Conservation (phyloP, 2,797 vertebrate genomes). For the Sebastes trivittatus region DNA sequence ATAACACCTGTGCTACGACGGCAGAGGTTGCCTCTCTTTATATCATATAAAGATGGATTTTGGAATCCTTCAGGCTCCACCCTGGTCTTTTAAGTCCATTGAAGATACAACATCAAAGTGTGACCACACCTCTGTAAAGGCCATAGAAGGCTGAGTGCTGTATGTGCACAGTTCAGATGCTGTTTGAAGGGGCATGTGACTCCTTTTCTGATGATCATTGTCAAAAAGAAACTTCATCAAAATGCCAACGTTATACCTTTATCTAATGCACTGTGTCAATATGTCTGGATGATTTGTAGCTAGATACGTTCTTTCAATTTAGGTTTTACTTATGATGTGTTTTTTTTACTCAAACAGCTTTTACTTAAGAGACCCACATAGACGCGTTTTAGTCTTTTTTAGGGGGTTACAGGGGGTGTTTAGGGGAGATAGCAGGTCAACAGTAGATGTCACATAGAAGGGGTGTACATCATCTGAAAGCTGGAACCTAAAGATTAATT, state of each 20-base stretch:
- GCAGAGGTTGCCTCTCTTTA: background rate
- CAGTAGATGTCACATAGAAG: too few relatives aligned
- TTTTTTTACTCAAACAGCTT: background rate
- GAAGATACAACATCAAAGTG: slow-evolving; percentile 68
- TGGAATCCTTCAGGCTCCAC: slow-evolving; percentile 27
- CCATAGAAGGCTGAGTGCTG: slow-evolving; percentile 26
- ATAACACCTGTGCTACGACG: background rate
- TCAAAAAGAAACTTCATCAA: background rate
- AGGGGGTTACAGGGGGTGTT: too few relatives aligned
- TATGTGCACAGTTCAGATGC: slow-evolving; percentile 18
- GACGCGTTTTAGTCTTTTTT: too few relatives aligned
- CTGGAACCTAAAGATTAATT: too few relatives aligned
- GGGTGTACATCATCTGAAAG: too few relatives aligned
- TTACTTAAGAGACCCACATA: too few relatives aligned
- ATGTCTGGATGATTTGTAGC: background rate
- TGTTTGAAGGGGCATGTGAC: slow-evolving; percentile 29
- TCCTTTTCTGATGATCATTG: slow-evolving; percentile 28
- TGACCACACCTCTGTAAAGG: slow-evolving; percentile 50
- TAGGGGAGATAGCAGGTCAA: too few relatives aligned
- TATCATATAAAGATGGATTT: background rate
- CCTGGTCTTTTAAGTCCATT: slow-evolving; percentile 57
- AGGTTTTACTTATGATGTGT: background rate
- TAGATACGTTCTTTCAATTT: background rate
- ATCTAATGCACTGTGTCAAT: background rate
- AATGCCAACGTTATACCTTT: background rate